Conservation (phyloP, 2,113 vertebrate species). For the Notarius quadriscutis region DNA sequence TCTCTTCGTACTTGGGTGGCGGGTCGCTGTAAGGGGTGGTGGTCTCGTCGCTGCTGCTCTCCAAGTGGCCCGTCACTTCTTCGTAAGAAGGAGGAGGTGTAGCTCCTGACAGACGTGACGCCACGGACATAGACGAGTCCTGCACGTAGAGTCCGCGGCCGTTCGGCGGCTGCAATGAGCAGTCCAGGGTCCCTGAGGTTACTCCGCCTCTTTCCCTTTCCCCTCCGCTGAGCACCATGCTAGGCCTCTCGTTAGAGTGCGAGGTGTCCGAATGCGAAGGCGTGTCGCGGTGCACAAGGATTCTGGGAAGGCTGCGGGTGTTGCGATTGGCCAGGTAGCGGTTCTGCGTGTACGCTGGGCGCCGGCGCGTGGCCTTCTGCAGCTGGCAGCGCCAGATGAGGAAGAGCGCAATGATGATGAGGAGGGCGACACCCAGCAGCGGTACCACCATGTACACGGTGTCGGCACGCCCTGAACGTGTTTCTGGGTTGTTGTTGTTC, state of each 20-base stretch:
- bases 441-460: constrained; percentile 85
- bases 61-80: constrained; percentile 83
- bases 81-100: constrained; percentile 87
- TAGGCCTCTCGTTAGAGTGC: constrained; percentile 53
- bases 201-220: constrained; percentile 42
- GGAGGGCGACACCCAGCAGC: constrained; percentile 83
- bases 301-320: constrained; percentile 80
- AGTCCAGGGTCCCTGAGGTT: constrained; percentile 48
- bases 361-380: constrained; percentile 84
- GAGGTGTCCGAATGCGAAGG: constrained; percentile 69
- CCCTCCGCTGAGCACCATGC: constrained; percentile 56
- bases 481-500: constrained; percentile 75
- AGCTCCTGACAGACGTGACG: constrained; percentile 82
- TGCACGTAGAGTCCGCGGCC: constrained; percentile 75
- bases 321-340: constrained; percentile 80
- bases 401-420: constrained; percentile 87
- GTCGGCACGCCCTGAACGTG: constrained; percentile 72
- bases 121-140: constrained; percentile 70
- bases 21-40: constrained; percentile 79
- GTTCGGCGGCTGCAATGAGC: constrained; percentile 64
- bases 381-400: constrained; percentile 92
- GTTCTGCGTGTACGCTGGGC: constrained; percentile 82
- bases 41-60: constrained; percentile 81
- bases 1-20: constrained; percentile 88
- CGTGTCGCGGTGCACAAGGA: constrained; percentile 81